These are phyloP conservation scores for Drosophila robusta DNA, from an alignment of 2,888 invertebrate genomes.

Conservation along the genomic window DNA sequence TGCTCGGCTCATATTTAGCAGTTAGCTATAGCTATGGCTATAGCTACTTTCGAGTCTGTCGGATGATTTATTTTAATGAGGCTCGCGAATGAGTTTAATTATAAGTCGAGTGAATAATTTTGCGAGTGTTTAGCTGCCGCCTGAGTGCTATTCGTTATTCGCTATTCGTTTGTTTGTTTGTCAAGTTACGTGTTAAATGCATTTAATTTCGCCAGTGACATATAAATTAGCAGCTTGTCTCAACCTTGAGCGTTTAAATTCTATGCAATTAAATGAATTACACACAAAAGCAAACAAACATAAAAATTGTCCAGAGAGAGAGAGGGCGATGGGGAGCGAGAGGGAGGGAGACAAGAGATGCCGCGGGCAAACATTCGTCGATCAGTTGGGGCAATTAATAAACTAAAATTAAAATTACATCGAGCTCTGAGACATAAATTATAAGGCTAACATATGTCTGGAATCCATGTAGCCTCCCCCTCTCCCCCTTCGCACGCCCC, in stretches of 20 bases:
- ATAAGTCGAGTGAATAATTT: conserved; percentile 45
- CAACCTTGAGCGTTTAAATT: conserved; percentile 73
- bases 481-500: conserved; percentile 1
- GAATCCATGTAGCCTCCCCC: conserved; percentile 23
- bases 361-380: conserved; percentile 58
- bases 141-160: conserved; percentile 18
- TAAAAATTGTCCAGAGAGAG: too few relatives aligned
- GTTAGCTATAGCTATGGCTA: neutral
- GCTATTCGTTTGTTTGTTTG: conserved; percentile 45
- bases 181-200: conserved; percentile 70
- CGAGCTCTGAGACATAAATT: conserved; percentile 65
- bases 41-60: conserved; percentile 13
- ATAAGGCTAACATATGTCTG: conserved; percentile 78
- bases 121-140: conserved; percentile 14
- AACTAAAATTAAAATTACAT: conserved; percentile 61
- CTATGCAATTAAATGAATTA: conserved; percentile 79
- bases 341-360: conserved; percentile 11
- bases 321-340: neutral
- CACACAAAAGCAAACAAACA: conserved; percentile 40
- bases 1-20: conserved; percentile 28
- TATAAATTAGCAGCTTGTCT: conserved; percentile 68
- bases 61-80: conserved; percentile 70
- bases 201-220: conserved; percentile 81
- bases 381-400: conserved; percentile 71
- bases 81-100: conserved; percentile 70